Evolutionary conservation across 1,140 invertebrate genomes (phyloP), one percentile per base, ranked within the genome.

Genomic region (Bombus confusus): DNA sequence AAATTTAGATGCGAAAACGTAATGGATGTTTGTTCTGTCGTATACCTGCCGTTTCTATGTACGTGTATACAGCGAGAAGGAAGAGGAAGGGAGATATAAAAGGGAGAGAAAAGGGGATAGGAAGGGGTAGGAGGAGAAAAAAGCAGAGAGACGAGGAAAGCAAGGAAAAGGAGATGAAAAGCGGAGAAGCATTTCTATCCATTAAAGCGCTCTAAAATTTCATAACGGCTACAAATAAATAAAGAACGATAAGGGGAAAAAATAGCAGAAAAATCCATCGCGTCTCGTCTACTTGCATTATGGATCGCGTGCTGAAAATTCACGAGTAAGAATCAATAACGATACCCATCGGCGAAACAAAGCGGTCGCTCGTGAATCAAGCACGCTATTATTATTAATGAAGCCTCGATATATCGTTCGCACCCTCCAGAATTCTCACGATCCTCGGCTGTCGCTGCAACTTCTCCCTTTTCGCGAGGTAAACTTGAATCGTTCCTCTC

Each of bases 311-410:
- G 6, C 13, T 34, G 31, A 34, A 66, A 31, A 64, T 31, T 59
- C 34, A 41, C n/a, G 37, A 12, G 41, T 57, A 73, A 47, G 59
- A 64, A 82, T 82, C 80, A 62, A 64, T 41, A 62, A 41, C 6
- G 41, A 64, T 64, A 28, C 41, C 12, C 22, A 37, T 15, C 34
- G 18, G 3, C 1, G 59, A 77, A 62, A 83, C 57, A 76, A 77
- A 83, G 73, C 41, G 39, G 47, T 6, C 52, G 41, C 31, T 37
- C 71, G 80, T 43, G 80, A 68, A 68, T 77, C 81, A 69, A 66
- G 64, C 86, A 62, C 64, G 77, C 66, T 88, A 88, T 86, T 89
- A 89, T 88, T 89, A 89, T 89, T 89, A 89, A 89, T 86, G 90
- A 91, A 83, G 89, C 43, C 66, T 39, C 82, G 79, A 87, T 84